Evolutionary conservation across 2,888 invertebrate species (phyloP).

Genomic region (Microctonus hyperodae): DNA sequence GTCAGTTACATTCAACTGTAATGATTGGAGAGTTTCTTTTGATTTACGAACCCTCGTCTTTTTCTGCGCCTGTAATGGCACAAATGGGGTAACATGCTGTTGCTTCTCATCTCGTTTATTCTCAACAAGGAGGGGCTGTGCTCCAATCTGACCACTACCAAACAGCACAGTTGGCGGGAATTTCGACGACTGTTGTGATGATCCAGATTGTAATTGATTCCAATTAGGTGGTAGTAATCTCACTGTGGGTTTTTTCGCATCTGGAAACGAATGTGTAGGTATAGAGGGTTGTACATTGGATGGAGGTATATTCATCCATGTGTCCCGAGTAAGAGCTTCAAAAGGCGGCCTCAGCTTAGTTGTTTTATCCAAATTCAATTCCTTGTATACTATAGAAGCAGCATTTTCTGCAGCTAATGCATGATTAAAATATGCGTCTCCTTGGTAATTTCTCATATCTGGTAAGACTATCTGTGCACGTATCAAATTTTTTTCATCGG

Average conservation of each 20-base stretch:
- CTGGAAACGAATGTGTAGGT: conserved; percentile 39
- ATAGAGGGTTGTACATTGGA: conserved; percentile 35
- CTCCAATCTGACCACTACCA: conserved; percentile 27
- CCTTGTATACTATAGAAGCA: conserved; percentile 59
- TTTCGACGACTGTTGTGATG: conserved; percentile 34
- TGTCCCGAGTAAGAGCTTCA: conserved; percentile 44
- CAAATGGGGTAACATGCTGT: conserved; percentile 62
- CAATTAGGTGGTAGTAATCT: conserved; percentile 34
- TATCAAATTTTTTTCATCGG: conserved; percentile 51
- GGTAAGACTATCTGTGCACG: conserved; percentile 64
- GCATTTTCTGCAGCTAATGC: conserved; percentile 65
- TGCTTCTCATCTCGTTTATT: conserved; percentile 45
- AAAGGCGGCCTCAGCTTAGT: conserved; percentile 45
- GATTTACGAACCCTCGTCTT: conserved; percentile 53
- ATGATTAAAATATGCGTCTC: conserved; percentile 62
- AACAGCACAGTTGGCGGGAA: conserved; percentile 37
- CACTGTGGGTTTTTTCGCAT: conserved; percentile 38
- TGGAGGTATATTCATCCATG: conserved; percentile 31
- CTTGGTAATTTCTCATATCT: conserved; percentile 62
- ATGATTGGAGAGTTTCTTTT: conserved; percentile 31
- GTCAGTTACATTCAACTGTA: conserved; percentile 35
- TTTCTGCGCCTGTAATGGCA: conserved; percentile 67
- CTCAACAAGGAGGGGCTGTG: conserved; percentile 22
- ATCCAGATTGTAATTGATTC: conserved; percentile 32
- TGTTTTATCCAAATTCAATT: conserved; percentile 46